A percentile compares a stretch with the other conserved stretches of the same genome.
Evolutionary conservation across 2,888 invertebrate genomes (phyloP).

Genomic region (Clostera curtula): DNA sequence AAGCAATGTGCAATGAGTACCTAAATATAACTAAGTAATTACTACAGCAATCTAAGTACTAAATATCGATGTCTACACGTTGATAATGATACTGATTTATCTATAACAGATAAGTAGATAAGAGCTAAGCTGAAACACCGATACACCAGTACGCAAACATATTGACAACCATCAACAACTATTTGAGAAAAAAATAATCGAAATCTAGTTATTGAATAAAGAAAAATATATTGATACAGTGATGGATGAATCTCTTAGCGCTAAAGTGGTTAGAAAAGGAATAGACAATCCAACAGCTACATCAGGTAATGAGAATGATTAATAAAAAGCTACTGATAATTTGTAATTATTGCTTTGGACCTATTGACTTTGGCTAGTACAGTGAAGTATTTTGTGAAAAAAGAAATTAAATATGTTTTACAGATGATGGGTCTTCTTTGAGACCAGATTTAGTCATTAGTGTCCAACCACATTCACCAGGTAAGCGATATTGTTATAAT

Average conservation of each 20-base stretch:
- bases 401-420: conserved; percentile 12
- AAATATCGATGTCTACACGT: conserved; percentile 22
- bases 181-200: conserved; percentile 12
- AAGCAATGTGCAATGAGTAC: too few species aligned
- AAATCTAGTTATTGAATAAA: conserved; percentile 5
- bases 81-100: conserved; percentile 36
- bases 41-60: conserved; percentile 16
- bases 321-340: conserved; percentile 3
- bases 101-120: conserved; percentile 42
- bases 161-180: conserved; percentile 41
- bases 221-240: conserved; percentile 3
- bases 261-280: conserved; percentile 21
- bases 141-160: conserved; percentile 38
- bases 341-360: not conserved
- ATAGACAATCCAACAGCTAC: conserved; percentile 44
- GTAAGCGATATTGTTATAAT: conserved; percentile 26
- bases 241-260: conserved; percentile 21
- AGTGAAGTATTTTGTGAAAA: not conserved
- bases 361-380: not conserved
- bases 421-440: conserved; percentile 44
- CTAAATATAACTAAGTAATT: conserved; percentile 8
- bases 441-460: conserved; percentile 56
- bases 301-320: conserved; percentile 31
- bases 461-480: conserved; percentile 45
- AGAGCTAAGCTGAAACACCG: conserved; percentile 30